These are phyloP conservation scores for Hanleya hanleyi DNA, from an alignment of 2,888 invertebrate genomes.

Conservation along the genomic window DNA sequence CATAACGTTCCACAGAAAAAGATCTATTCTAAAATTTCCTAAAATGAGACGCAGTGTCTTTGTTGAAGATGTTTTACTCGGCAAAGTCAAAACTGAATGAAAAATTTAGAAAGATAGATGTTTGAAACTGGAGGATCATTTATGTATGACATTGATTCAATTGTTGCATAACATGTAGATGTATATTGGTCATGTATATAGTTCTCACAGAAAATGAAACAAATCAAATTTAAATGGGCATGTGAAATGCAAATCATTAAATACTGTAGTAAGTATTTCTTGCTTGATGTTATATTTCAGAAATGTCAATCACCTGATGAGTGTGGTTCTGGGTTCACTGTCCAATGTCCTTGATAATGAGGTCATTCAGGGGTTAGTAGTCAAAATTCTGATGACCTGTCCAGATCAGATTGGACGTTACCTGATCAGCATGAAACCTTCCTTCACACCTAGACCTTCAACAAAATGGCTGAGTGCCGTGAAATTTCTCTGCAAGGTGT, in stretches of 20 bases:
- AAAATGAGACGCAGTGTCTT: no score
- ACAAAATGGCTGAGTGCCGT: constrained; percentile 51
- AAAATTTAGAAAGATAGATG: no score
- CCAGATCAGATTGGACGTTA: constrained; percentile 61
- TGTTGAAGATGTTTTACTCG: no score
- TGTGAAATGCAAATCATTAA: constrained; percentile 10
- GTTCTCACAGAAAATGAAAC: no score
- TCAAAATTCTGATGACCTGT: constrained; percentile 50
- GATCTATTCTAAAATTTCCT: no score
- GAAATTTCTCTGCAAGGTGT: constrained; percentile 56
- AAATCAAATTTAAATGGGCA: no score
- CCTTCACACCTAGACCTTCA: constrained; percentile 50
- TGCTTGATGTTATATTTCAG: constrained; percentile 31
- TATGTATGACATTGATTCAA: no score
- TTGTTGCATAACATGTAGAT: no score
- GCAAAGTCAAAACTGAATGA: no score
- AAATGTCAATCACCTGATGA: constrained; percentile 49
- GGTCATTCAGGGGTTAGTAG: constrained; percentile 48
- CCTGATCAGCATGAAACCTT: constrained; percentile 44
- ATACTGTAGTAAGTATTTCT: constrained; percentile 16
- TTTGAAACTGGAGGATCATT: no score
- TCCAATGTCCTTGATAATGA: constrained; percentile 40
- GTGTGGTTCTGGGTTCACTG: constrained; percentile 41
- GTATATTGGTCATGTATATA: no score
- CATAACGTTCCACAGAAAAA: no score